Evolutionary conservation across 2,888 invertebrate species (phyloP), one percentile per base, ranked within the genome.

Genomic region (Cheilosia vulpina): DNA sequence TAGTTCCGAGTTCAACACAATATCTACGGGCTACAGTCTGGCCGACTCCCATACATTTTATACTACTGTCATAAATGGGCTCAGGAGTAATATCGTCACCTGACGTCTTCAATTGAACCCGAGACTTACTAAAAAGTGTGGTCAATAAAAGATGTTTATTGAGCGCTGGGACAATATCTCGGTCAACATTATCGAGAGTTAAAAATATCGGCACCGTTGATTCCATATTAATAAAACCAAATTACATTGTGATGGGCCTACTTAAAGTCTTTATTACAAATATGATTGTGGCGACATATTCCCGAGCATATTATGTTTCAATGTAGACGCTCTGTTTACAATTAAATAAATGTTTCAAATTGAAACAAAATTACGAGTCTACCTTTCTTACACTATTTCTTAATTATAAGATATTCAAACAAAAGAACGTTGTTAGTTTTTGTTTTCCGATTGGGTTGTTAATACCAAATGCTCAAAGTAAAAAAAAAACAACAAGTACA

Each of bases 201-300:
- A 31, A 31, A 31, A 7, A 9, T 7, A 31, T 19, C n/a, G 17
- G 2, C 9, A 9, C 43, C 4, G 5, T 47, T 5, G 19, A 4
- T 27, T 41, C 27, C 0, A 60, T 4, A 34, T 15, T 21, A 9
- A 50, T 9, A 15, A 15, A 15, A 15, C 31, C 7, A 31, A 31
- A 15, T 9, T 68, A 21, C 27, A 2, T 2, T 2, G 41, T 31
- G 27, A 41, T 31, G 21, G 7, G 19, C 15, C 19, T 43, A 31
- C 21, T 27, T 57, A 1, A 3, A 52, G 43, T 55, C 15, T 69
- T 78, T 17, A 63, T 71, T 78, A 71, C 55, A 65, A 71, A 65
- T 57, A 78, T 52, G 69, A 71, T 71, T 78, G 63, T 63, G 38
- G 52, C 41, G 55, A 21, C 57, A 24, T 57, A 15, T 47, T 63